Conservation (phyloP, 2,113 vertebrate species). For the Xiphias gladius region DNA sequence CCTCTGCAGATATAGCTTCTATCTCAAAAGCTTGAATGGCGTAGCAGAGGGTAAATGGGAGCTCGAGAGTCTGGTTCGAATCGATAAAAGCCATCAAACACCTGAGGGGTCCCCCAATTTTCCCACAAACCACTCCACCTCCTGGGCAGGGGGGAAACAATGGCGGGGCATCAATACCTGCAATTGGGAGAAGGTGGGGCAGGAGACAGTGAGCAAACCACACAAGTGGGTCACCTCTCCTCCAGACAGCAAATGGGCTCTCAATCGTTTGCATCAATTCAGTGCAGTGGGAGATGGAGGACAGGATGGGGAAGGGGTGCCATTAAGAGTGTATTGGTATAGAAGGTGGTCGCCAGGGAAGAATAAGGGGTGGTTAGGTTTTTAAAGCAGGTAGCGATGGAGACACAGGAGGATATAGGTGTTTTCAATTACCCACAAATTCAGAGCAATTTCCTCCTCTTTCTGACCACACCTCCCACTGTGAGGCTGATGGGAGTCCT, state of each 20-base stretch:
- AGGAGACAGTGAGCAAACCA: conserved; percentile 60
- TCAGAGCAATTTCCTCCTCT: conserved; percentile 84
- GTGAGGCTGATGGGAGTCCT: conserved; percentile 82
- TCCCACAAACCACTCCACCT: conserved; percentile 82
- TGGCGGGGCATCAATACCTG: conserved; percentile 84
- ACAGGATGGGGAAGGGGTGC: conserved; percentile 66
- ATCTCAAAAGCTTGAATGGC: conserved; percentile 64
- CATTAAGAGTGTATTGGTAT: conserved; percentile 71
- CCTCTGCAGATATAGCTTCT: conserved; percentile 49
- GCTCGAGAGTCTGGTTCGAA: conserved; percentile 69
- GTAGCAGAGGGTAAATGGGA: conserved; percentile 67
- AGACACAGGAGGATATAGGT: conserved; percentile 78
- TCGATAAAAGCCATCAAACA: conserved; percentile 85
- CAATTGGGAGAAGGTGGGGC: conserved; percentile 78
- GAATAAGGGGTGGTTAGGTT: conserved; percentile 61
- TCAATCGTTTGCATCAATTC: conserved; percentile 83
- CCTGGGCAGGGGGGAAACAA: conserved; percentile 80
- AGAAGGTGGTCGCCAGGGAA: conserved; percentile 54
- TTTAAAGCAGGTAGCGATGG: conserved; percentile 66
- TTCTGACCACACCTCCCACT: conserved; percentile 79
- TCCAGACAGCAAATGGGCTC: conserved; percentile 78
- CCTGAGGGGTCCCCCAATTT: conserved; percentile 82
- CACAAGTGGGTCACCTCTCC: conserved; percentile 75
- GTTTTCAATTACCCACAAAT: conserved; percentile 86
- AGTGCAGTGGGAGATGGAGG: conserved; percentile 78